Conservation (phyloP, 2,113 vertebrate species). For the Bos javanicus region DNA sequence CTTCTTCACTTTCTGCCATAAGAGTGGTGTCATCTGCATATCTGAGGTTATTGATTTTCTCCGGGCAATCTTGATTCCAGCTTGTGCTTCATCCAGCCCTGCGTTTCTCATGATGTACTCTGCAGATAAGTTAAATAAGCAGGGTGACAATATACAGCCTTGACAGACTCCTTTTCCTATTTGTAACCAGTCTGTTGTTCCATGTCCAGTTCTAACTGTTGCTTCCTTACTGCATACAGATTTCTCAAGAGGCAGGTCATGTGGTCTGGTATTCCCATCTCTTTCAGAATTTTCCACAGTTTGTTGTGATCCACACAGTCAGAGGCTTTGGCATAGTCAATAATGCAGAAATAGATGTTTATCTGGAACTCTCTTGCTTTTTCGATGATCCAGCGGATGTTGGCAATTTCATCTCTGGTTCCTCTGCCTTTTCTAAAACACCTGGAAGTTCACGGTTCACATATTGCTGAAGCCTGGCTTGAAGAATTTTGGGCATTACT, state of each 20-base stretch:
- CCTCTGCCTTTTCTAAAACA: not conserved
- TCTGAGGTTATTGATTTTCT: not conserved
- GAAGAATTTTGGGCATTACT: not conserved
- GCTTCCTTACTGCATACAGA: not conserved
- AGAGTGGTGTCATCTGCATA: no score
- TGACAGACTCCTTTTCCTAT: not conserved
- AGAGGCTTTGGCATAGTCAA: not conserved
- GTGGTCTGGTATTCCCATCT: not conserved
- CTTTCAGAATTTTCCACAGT: not conserved
- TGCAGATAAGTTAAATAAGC: not conserved
- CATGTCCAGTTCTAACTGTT: not conserved
- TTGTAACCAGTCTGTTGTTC: not conserved
- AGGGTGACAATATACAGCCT: not conserved
- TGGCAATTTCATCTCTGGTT: not conserved
- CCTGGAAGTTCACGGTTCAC: accelerated
- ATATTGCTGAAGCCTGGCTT: not conserved
- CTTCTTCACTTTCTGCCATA: no score
- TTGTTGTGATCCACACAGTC: not conserved
- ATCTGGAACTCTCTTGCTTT: not conserved
- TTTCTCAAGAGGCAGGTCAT: not conserved
- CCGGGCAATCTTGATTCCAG: accelerated
- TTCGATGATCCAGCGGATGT: accelerated
- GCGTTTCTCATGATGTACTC: not conserved
- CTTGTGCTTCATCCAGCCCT: not conserved
- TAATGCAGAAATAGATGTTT: not conserved